phyloP scores from a whole-genome alignment of 2,797 vertebrate genomes.

The Rousettus madagascariensis region DNA sequence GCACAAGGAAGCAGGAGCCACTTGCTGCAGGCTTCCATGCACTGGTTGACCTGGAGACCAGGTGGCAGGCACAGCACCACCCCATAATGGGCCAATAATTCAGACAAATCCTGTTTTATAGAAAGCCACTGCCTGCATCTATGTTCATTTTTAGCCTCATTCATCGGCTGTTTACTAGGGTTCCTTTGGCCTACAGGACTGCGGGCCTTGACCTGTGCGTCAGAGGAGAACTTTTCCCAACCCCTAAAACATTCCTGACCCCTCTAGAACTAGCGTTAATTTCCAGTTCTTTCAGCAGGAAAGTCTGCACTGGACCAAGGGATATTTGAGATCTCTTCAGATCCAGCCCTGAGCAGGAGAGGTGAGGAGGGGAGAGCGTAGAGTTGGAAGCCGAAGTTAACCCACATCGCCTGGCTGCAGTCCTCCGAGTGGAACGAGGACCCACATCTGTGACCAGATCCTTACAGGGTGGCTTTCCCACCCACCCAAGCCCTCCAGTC shows the following conservation, averaged over 20 bases:
- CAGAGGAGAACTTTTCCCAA: conserved; percentile 79
- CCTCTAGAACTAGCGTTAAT: background rate
- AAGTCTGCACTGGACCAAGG: background rate
- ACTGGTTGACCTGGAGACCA: background rate
- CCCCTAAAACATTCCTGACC: conserved; percentile 73
- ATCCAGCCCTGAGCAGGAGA: background rate
- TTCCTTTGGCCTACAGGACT: conserved; percentile 76
- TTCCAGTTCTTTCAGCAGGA: background rate
- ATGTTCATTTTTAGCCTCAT: conserved; percentile 73
- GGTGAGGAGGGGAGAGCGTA: background rate
- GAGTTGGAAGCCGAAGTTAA: background rate
- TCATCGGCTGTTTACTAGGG: conserved; percentile 71
- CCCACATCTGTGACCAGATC: background rate
- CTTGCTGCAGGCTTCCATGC: background rate
- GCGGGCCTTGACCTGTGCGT: conserved; percentile 75
- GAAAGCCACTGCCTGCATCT: conserved; percentile 68
- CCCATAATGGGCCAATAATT: conserved; percentile 72
- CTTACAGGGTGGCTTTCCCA: conserved; percentile 47
- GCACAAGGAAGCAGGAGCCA: background rate
- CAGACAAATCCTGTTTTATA: conserved; percentile 59
- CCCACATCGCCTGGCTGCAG: fast-evolving
- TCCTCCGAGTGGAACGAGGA: background rate
- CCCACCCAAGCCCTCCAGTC: background rate
- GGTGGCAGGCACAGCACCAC: conserved; percentile 62
- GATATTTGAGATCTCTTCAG: background rate